Conservation (phyloP, 2,797 vertebrate genomes). For the Melanotaenia pygmaea region DNA sequence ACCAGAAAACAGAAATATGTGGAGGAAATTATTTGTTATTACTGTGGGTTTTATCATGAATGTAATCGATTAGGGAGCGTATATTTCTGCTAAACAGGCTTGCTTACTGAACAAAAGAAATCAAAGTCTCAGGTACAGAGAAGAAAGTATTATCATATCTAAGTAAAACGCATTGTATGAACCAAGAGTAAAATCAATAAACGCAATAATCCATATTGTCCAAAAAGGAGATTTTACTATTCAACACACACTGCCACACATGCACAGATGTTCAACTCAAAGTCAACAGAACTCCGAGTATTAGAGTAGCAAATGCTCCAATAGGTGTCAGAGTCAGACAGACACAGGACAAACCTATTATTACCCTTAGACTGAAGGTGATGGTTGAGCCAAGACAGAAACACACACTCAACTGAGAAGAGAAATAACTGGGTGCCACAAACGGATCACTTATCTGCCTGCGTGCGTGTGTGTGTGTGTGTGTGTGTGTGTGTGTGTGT, state of each 20-base stretch:
- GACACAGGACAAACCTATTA: conserved; percentile 43
- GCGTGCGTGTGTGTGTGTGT: background rate
- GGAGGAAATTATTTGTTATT: too few species aligned
- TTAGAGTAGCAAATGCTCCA: conserved; percentile 18
- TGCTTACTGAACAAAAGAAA: too few species aligned
- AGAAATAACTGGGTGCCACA: conserved; percentile 12
- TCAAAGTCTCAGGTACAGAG: too few species aligned
- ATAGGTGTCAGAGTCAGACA: conserved; percentile 29
- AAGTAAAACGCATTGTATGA: too few species aligned
- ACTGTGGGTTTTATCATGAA: too few species aligned
- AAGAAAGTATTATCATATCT: background rate
- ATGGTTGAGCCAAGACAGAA: conserved; percentile 25
- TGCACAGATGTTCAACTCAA: conserved; percentile 2
- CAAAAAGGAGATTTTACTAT: background rate
- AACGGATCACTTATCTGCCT: conserved; percentile 1
- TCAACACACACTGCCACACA: background rate
- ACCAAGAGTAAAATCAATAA: too few species aligned
- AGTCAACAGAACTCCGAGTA: conserved; percentile 12
- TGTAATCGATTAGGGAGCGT: too few species aligned
- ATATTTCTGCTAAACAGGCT: too few species aligned
- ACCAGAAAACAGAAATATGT: too few species aligned
- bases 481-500: background rate
- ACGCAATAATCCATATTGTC: background rate
- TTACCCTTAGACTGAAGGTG: conserved; percentile 7
- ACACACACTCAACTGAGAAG: conserved; percentile 31